Base-by-base conservation (phyloP, 53 echinoderm and acorn worm genomes). In the Crossaster papposus region DNA sequence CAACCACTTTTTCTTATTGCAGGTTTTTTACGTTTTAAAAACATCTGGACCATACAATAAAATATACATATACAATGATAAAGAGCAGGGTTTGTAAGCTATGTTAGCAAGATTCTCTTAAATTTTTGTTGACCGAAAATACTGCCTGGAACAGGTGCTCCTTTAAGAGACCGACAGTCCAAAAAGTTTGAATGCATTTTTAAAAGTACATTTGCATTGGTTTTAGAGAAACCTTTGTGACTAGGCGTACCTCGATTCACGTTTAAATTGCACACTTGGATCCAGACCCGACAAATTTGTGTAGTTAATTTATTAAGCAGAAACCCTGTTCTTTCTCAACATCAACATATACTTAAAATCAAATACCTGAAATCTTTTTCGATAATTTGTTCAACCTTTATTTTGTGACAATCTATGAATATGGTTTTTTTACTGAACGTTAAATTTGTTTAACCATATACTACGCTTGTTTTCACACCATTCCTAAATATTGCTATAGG, bases 341-440 rank as follows among this genome's bases (percentile, higher is more conserved):
- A 83, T 83, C 54, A 38, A 83, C 13, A 72, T 58, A 55, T n/a
- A n/a, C n/a, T n/a, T n/a, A n/a, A n/a, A n/a, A n/a, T 26, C 23
- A 23, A 53, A 53, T 71, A 36, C 64, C 53, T 73, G 24, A 85
- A 32, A 72, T 32, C 31, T 72, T 73, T 74, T 26, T 68, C 3
- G 11, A 12, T 68, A 3, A 68, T 68, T 68, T 26, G 17, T 55
- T 51, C 31, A 31, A 85, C 31, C 30, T 54, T 54, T 54, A 52
- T 76, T 17, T 87, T 87, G 87, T 87, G 87, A 87, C 87, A 87
- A 87, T 87, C 87, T 77, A 87, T 87, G 87, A 87, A 87, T 87
- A 87, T 50, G 15, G 24, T 28, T 65, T 38, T 36, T 76, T 85
- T 85, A 8, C 30, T 22, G 6, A 72, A 1, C 24, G 44, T 70